phyloP scores from a whole-genome alignment of 2,113 vertebrate species.

The Cynoglossus semilaevis region DNA sequence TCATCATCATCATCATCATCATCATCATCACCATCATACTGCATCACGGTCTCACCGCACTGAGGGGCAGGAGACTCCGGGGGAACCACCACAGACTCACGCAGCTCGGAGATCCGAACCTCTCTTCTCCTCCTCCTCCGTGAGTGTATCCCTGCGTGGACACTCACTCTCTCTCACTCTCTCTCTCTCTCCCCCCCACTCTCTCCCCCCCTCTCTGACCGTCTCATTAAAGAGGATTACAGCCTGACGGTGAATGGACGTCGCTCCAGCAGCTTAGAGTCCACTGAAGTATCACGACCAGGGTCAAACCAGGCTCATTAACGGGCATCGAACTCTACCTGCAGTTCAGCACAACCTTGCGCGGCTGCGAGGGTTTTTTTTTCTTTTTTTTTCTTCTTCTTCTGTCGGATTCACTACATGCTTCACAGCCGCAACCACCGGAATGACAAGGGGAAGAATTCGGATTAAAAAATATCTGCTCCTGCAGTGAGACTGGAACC shows the following conservation, averaged over 20 bases:
- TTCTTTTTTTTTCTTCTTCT: no score
- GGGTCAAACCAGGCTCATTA: constrained; percentile 48
- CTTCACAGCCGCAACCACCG: no score
- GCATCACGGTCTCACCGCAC: constrained; percentile 1
- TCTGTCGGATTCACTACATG: no score
- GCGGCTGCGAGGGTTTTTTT: constrained; percentile 20
- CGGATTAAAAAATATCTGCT: no score
- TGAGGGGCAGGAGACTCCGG: constrained; percentile 36
- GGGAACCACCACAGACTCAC: constrained; percentile 3
- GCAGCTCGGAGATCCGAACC: no score
- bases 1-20: constrained; percentile 31
- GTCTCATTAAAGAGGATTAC: constrained; percentile 68
- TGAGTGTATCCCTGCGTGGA: constrained; percentile 43
- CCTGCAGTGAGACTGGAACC: constrained; percentile 12
- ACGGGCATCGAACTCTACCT: constrained; percentile 33
- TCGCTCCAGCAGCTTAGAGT: constrained; percentile 52
- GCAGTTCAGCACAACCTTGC: constrained; percentile 20
- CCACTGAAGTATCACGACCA: constrained; percentile 42
- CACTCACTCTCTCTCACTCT: constrained; percentile 9
- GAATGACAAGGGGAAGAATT: no score
- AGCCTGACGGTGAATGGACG: constrained; percentile 58
- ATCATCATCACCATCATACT: constrained; percentile 27
- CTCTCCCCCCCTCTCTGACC: no score
- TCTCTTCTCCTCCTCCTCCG: no score
- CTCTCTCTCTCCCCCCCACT: constrained; percentile 17